These are phyloP conservation scores for Xiphorhynchus elegans DNA, from an alignment of 2,113 vertebrate species.

Conservation along the genomic window DNA sequence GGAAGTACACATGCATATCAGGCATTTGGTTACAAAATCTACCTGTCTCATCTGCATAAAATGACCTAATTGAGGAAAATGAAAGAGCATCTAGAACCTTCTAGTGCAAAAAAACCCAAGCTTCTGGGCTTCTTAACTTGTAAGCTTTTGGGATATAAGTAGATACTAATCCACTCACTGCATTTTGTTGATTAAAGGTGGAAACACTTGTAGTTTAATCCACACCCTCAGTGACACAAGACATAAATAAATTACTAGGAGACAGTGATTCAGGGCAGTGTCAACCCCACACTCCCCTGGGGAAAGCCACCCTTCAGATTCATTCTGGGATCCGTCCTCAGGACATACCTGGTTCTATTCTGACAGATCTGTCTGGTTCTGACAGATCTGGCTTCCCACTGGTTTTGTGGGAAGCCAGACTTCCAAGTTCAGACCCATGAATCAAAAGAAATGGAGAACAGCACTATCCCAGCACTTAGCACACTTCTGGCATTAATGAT, in stretches of 20 bases:
- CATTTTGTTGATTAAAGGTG: background rate
- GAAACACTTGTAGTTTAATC: background rate
- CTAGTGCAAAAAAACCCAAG: background rate
- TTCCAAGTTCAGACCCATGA: background rate
- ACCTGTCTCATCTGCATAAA: background rate
- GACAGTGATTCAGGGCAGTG: background rate
- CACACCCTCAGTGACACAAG: background rate
- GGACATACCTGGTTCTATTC: too few species aligned
- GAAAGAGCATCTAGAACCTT: background rate
- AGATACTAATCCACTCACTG: background rate
- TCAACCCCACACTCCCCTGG: background rate
- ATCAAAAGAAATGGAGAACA: background rate
- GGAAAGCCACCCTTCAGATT: background rate
- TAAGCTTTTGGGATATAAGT: background rate
- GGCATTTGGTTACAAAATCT: background rate
- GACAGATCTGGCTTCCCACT: too few species aligned
- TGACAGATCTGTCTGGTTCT: too few species aligned
- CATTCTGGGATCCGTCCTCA: background rate
- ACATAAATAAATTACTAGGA: background rate
- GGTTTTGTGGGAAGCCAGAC: background rate
- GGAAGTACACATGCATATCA: background rate
- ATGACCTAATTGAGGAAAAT: background rate
- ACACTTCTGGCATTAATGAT: background rate
- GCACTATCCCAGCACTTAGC: background rate
- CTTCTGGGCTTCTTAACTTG: background rate